Conservation (phyloP, 2,113 vertebrate genomes). For the Pardalotus punctatus region DNA sequence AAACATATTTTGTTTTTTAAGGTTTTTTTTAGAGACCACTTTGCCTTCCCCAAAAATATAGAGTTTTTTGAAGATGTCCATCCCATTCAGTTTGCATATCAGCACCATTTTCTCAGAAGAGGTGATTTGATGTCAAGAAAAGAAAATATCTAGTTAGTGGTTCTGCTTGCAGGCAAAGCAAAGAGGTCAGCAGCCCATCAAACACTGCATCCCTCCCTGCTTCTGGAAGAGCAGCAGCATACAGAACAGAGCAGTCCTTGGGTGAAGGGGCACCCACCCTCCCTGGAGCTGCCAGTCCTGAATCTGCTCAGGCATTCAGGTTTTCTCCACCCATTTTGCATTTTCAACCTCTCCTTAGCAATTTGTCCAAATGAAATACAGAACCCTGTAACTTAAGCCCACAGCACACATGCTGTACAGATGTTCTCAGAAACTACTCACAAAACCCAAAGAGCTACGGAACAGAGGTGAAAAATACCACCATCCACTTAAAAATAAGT, state of each 20-base stretch:
- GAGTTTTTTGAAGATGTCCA: background rate
- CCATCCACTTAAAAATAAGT: background rate
- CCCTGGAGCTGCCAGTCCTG: background rate
- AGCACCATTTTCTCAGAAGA: background rate
- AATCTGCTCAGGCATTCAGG: background rate
- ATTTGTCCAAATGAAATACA: background rate
- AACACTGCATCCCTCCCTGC: background rate
- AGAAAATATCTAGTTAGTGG: background rate
- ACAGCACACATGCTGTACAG: background rate
- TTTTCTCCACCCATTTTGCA: background rate
- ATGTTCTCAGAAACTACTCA: background rate
- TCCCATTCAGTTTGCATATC: background rate
- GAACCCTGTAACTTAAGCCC: background rate
- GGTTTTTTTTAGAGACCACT: background rate
- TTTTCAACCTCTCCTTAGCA: background rate
- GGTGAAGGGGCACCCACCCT: background rate
- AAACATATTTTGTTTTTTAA: fast-evolving
- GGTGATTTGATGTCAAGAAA: background rate
- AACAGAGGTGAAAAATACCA: background rate
- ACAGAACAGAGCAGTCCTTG: background rate
- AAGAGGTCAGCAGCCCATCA: background rate
- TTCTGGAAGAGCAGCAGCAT: background rate
- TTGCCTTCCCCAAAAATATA: background rate
- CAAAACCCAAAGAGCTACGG: background rate
- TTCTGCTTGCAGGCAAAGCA: background rate